Evolutionary conservation across 2,888 invertebrate species (phyloP).

Genomic region (Unio pictorum): DNA sequence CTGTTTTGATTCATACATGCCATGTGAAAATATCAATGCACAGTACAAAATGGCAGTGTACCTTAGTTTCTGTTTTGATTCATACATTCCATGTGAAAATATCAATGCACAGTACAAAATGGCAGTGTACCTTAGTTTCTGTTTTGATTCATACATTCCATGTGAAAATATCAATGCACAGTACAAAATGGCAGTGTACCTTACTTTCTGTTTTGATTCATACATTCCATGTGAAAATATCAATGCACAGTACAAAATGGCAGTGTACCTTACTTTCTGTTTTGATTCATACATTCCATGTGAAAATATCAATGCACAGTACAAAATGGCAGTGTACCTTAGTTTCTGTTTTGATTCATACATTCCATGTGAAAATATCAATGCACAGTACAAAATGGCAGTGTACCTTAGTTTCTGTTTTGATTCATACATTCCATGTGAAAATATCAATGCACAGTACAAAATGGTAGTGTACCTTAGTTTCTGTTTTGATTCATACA

Average conservation of each 20-base stretch:
- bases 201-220: constrained; percentile 89
- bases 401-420: constrained; percentile 95
- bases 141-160: constrained; percentile 73
- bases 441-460: background rate
- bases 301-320: background rate
- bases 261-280: constrained; percentile 95
- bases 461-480: constrained; percentile 81
- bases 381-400: background rate
- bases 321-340: constrained; percentile 79
- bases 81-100: too few relatives aligned
- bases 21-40: too few relatives aligned
- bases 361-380: too few relatives aligned
- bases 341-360: constrained; percentile 83
- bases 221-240: too few relatives aligned
- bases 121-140: constrained; percentile 89
- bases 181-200: constrained; percentile 74
- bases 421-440: too few relatives aligned
- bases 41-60: constrained; percentile 70
- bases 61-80: constrained; percentile 92
- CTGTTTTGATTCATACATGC: too few relatives aligned
- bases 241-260: background rate
- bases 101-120: background rate
- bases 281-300: too few relatives aligned
- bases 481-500: constrained; percentile 81
- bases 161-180: background rate